Conservation (phyloP, 2,888 invertebrate species). For the Agonopterix alstromeriana region DNA sequence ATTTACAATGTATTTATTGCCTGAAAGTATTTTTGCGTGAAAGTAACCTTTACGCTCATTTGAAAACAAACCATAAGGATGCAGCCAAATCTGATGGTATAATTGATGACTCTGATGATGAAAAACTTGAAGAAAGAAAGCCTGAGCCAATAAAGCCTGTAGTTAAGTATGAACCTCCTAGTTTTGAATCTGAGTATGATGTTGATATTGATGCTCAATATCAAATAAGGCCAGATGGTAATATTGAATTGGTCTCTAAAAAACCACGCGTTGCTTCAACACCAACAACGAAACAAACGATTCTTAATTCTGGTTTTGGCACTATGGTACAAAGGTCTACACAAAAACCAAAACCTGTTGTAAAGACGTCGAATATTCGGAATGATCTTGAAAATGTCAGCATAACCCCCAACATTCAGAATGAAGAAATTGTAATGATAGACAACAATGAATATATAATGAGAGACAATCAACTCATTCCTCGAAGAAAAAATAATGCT, state of each 20-base stretch:
- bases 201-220: conserved; percentile 46
- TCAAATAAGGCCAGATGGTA: conserved; percentile 51
- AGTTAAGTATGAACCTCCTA: conserved; percentile 48
- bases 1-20: conserved; percentile 84
- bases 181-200: conserved; percentile 44
- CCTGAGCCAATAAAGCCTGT: conserved; percentile 13
- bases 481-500: conserved; percentile 28
- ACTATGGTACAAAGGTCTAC: conserved; percentile 17
- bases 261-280: conserved; percentile 27
- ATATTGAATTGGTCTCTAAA: conserved; percentile 69
- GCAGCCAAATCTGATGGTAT: conserved; percentile 81
- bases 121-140: conserved; percentile 21
- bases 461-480: conserved; percentile 51
- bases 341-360: conserved; percentile 21
- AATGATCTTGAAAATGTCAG: conserved; percentile 17
- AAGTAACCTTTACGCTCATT: conserved; percentile 82
- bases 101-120: conserved; percentile 76
- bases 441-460: conserved; percentile 79
- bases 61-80: conserved; percentile 80
- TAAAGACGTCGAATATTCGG: conserved; percentile 20
- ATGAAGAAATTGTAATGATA: conserved; percentile 65
- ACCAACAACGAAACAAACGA: conserved; percentile 45
- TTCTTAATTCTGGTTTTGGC: conserved; percentile 51
- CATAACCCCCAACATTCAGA: conserved; percentile 20
- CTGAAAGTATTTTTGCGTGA: conserved; percentile 83